Conservation (phyloP, 2,113 vertebrate genomes). For the Barbus barbus region DNA sequence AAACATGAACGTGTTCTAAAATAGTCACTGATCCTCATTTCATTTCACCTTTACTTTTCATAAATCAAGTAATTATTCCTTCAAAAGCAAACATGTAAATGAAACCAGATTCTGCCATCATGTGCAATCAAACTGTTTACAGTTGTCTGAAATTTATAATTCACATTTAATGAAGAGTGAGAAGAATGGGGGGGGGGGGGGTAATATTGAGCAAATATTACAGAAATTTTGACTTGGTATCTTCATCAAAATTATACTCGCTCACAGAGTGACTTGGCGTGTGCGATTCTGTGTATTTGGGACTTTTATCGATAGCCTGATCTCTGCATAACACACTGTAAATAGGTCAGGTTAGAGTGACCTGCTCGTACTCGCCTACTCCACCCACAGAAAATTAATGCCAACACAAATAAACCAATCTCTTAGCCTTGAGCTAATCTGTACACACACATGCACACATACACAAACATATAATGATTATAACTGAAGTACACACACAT, state of each 20-base stretch:
- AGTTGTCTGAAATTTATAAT: constrained; percentile 41
- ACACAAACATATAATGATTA: constrained; percentile 6
- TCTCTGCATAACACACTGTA: constrained; percentile 29
- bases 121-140: constrained; percentile 41
- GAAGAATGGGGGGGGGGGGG: neutral
- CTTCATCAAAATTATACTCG: neutral
- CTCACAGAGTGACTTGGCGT: neutral
- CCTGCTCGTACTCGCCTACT: constrained; percentile 17
- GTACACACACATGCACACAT: constrained; percentile 18
- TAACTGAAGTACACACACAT: constrained; percentile 21
- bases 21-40: constrained; percentile 33
- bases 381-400: constrained; percentile 42
- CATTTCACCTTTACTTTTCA: constrained; percentile 32
- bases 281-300: constrained; percentile 17
- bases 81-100: constrained; percentile 26
- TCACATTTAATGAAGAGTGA: constrained; percentile 48
- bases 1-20: neutral
- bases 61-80: constrained; percentile 34
- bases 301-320: constrained; percentile 24
- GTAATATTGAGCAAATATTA: constrained; percentile 30
- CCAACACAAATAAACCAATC: constrained; percentile 4
- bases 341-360: constrained; percentile 32
- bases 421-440: constrained; percentile 25
- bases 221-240: constrained; percentile 15
- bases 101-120: constrained; percentile 12